phyloP scores from a whole-genome alignment of 2,888 invertebrate species.

The Volucella zonaria region DNA sequence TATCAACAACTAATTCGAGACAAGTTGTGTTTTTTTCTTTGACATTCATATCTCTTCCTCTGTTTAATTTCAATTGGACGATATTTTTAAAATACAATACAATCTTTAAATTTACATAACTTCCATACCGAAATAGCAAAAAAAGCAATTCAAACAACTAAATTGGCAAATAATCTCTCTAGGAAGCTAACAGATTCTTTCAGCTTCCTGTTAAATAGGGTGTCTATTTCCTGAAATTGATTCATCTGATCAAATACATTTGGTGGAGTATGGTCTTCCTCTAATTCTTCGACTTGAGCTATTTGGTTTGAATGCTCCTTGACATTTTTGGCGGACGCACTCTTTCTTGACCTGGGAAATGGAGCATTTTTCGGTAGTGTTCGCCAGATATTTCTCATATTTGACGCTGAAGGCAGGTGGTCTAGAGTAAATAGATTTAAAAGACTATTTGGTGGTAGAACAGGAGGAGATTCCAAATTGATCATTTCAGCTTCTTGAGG shows the following conservation, averaged over 20 bases:
- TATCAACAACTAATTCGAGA: no score
- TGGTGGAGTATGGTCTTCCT: slow-evolving; percentile 19
- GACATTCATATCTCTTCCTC: neutral
- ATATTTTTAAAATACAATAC: neutral
- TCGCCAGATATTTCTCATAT: slow-evolving; percentile 37
- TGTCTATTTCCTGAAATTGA: slow-evolving; percentile 16
- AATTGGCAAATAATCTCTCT: slow-evolving; percentile 54
- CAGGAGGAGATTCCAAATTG: slow-evolving; percentile 14
- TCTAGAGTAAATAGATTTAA: slow-evolving; percentile 54
- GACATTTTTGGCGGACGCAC: neutral
- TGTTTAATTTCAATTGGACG: slow-evolving; percentile 9
- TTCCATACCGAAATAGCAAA: neutral
- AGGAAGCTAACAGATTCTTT: slow-evolving; percentile 49
- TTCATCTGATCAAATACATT: slow-evolving; percentile 14
- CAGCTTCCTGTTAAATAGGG: slow-evolving; percentile 25
- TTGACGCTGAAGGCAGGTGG: slow-evolving; percentile 48
- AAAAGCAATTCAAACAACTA: slow-evolving; percentile 8
- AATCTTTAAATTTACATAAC: slow-evolving; percentile 18
- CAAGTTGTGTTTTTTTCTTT: no score
- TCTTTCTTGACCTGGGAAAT: neutral
- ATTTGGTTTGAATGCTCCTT: slow-evolving; percentile 27
- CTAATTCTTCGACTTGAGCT: slow-evolving; percentile 5
- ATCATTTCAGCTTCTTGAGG: neutral
- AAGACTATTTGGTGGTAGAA: slow-evolving; percentile 41
- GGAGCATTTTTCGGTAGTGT: slow-evolving; percentile 20